A percentile compares a stretch with the other conserved stretches of the same genome.
Conservation (phyloP, 2,888 invertebrate species). For the Dynastes hyllus region DNA sequence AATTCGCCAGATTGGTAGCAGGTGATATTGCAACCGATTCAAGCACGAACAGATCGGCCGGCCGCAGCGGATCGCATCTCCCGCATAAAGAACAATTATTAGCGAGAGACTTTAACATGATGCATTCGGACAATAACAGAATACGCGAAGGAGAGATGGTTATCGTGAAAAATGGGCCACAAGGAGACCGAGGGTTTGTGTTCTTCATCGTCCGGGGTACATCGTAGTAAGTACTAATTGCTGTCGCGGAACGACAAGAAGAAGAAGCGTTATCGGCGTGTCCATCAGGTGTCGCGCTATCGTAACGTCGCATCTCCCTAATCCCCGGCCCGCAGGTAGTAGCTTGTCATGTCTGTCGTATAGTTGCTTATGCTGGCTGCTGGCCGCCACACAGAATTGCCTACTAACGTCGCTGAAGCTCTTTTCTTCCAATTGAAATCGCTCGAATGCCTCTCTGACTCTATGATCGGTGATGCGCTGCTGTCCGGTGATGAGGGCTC, state of each 20-base stretch:
- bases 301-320: conserved; percentile 57
- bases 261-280: conserved; percentile 57
- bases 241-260: conserved; percentile 52
- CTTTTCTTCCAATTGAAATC: conserved; percentile 9
- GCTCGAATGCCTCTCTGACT: neutral
- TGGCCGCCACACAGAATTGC: neutral
- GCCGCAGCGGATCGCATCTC: conserved; percentile 27
- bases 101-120: conserved; percentile 19
- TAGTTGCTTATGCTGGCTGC: conserved; percentile 16
- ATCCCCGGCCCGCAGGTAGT: conserved; percentile 57
- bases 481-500: conserved; percentile 7
- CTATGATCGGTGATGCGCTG: neutral
- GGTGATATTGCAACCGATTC: conserved; percentile 34
- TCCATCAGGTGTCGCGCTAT: conserved; percentile 60
- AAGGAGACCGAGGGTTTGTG: neutral
- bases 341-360: conserved; percentile 54
- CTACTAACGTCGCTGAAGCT: conserved; percentile 1
- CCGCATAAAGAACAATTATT: conserved; percentile 23
- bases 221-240: conserved; percentile 55
- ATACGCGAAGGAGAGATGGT: conserved; percentile 30
- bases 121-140: conserved; percentile 7
- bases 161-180: conserved; percentile 31
- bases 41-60: neutral
- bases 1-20: conserved; percentile 43
- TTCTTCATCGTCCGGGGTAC: conserved; percentile 16